Percentiles rank a stretch among this genome's conserved stretches.
These are phyloP conservation scores for Phaethornis superciliosus DNA, from an alignment of 2,113 vertebrate genomes.

Conservation along the genomic window DNA sequence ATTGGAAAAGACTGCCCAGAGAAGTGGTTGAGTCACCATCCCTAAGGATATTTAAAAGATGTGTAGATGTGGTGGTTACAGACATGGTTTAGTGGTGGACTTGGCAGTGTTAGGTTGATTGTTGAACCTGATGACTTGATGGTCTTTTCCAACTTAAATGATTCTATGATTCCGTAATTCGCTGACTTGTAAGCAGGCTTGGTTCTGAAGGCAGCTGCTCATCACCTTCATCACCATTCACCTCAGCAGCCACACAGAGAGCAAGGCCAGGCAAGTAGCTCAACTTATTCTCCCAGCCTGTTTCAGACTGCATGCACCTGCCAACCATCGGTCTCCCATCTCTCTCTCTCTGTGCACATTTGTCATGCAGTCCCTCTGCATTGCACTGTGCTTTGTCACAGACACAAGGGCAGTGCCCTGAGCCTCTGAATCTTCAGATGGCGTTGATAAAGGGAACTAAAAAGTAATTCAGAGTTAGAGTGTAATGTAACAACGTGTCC, in stretches of 20 bases:
- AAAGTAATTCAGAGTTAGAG: not conserved
- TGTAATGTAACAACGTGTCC: not conserved
- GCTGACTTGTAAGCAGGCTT: not conserved
- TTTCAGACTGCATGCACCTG: not conserved
- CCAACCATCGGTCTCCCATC: accelerated
- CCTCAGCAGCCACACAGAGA: not conserved
- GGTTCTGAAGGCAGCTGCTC: not conserved
- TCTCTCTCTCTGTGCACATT: accelerated
- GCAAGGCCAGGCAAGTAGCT: not conserved
- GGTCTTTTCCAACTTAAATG: not conserved
- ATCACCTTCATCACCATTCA: not conserved
- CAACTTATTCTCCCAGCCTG: not conserved
- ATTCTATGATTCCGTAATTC: not conserved
- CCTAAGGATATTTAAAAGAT: not conserved
- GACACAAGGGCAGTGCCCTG: not conserved
- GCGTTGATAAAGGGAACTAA: not conserved
- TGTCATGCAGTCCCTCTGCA: not conserved
- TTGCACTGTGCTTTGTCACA: not conserved
- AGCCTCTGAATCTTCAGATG: not conserved
- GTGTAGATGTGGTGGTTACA: not conserved
- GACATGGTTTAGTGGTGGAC: not conserved
- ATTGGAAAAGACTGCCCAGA: not conserved
- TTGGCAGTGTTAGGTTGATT: not conserved
- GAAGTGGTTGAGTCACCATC: not conserved
- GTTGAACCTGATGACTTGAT: not conserved